A percentile compares a stretch with the other conserved stretches of the same genome.
phyloP scores from a whole-genome alignment of 2,797 vertebrate species.

The Melanotaenia parkinsoni region DNA sequence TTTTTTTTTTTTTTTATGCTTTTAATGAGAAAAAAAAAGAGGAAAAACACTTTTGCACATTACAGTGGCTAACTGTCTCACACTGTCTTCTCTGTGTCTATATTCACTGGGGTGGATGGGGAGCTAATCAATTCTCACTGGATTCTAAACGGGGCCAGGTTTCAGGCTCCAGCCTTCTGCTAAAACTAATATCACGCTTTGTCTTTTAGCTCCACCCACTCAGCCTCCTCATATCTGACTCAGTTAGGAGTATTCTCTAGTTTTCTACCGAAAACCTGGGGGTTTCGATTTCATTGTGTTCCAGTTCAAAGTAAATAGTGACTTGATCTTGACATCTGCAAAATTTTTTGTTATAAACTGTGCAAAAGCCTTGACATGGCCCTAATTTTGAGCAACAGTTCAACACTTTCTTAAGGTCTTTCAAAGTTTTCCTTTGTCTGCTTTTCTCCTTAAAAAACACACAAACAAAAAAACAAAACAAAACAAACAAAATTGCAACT shows the following conservation, averaged over 20 bases:
- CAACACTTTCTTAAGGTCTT: no score
- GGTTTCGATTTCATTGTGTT: background rate
- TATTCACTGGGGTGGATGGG: slow-evolving; percentile 42
- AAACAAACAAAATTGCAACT: no score
- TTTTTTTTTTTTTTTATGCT: background rate
- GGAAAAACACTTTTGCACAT: slow-evolving; percentile 10
- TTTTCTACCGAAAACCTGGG: slow-evolving; percentile 4
- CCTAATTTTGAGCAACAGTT: background rate
- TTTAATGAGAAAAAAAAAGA: slow-evolving; percentile 16
- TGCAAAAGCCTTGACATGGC: background rate
- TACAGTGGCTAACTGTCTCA: slow-evolving; percentile 8
- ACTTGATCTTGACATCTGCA: background rate
- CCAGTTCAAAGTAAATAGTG: background rate
- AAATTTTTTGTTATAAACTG: no score
- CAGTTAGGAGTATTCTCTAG: slow-evolving; percentile 21
- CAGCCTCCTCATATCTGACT: slow-evolving; percentile 44
- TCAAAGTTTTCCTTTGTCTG: background rate
- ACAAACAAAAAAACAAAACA: background rate
- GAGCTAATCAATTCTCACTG: slow-evolving; percentile 65
- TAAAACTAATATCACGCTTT: slow-evolving; percentile 62
- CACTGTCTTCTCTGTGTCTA: slow-evolving; percentile 22
- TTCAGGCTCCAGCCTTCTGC: slow-evolving; percentile 47
- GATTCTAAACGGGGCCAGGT: slow-evolving; percentile 52
- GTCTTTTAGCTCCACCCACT: slow-evolving; percentile 54
- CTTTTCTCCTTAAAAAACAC: background rate